A percentile compares a stretch with the other conserved stretches of the same genome.
These are phyloP conservation scores for Lasaia peninsularis DNA, from an alignment of 1,140 invertebrate genomes.

Conservation along the genomic window DNA sequence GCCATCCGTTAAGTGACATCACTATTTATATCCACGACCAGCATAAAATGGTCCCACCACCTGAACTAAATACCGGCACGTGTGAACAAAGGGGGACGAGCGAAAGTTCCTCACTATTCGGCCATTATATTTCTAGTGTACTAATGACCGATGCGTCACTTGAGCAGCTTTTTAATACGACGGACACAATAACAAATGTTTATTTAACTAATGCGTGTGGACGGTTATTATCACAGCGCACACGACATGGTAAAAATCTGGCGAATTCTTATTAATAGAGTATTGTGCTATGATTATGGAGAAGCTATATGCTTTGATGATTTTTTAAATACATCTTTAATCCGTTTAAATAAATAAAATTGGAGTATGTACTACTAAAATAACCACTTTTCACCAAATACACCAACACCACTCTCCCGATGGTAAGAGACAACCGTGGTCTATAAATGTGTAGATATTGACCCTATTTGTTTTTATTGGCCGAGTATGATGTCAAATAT, in stretches of 20 bases:
- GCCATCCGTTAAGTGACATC: constrained; percentile 39
- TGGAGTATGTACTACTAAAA: no score
- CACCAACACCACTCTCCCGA: no score
- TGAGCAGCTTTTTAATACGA: constrained; percentile 32
- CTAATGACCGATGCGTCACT: constrained; percentile 46
- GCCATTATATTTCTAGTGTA: constrained; percentile 39
- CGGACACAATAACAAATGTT: constrained; percentile 32
- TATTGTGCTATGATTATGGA: no score
- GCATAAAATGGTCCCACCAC: constrained; percentile 21
- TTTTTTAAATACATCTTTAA: no score
- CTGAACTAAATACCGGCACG: constrained; percentile 21
- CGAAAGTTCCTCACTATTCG: constrained; percentile 24
- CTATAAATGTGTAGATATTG: no score
- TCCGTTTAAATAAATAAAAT: no score
- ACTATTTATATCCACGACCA: constrained; percentile 40
- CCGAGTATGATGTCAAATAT: no score
- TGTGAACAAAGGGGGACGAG: constrained; percentile 14
- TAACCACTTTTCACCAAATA: no score
- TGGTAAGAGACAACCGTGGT: no score
- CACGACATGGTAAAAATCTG: not conserved
- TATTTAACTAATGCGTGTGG: constrained; percentile 38
- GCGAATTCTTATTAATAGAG: no score
- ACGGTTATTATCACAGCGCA: constrained; percentile 19
- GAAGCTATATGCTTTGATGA: no score
- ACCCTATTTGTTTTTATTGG: no score